phyloP scores from a whole-genome alignment of 2,888 invertebrate genomes.

The Molorchus minor region DNA sequence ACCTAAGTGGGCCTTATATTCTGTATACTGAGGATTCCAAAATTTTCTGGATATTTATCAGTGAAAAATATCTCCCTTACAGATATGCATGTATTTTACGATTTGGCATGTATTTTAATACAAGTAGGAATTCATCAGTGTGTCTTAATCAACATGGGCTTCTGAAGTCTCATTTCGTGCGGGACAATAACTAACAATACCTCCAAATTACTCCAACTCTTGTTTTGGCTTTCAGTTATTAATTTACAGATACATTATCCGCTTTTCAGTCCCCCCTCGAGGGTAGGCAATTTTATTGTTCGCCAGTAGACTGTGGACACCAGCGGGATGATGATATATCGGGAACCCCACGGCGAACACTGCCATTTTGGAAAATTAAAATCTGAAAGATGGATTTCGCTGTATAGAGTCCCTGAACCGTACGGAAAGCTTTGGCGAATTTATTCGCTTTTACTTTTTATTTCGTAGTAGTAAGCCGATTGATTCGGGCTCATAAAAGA shows the following conservation, averaged over 20 bases:
- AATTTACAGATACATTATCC: constrained; percentile 38
- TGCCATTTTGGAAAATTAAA: constrained; percentile 53
- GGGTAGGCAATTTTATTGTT: constrained; percentile 26
- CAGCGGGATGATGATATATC: constrained; percentile 36
- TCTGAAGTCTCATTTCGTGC: no score
- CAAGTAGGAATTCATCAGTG: no score
- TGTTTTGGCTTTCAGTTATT: constrained; percentile 34
- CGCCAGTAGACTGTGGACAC: constrained; percentile 31
- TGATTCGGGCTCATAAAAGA: constrained; percentile 40
- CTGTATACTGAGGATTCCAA: no score
- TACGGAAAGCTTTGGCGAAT: constrained; percentile 44
- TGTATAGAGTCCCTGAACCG: constrained; percentile 50
- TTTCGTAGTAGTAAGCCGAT: constrained; percentile 45
- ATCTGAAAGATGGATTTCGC: constrained; percentile 50
- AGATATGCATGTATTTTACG: no score
- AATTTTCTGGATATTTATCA: no score
- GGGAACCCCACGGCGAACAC: constrained; percentile 36
- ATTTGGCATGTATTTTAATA: no score
- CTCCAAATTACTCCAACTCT: constrained; percentile 32
- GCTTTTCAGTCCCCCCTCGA: constrained; percentile 37
- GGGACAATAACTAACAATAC: constrained; percentile 29
- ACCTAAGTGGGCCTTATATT: no score
- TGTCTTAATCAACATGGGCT: no score
- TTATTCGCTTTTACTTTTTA: constrained; percentile 41
- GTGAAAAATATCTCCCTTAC: no score